These are phyloP conservation scores for Crypturellus undulatus DNA, from an alignment of 2,113 vertebrate species.

Conservation along the genomic window DNA sequence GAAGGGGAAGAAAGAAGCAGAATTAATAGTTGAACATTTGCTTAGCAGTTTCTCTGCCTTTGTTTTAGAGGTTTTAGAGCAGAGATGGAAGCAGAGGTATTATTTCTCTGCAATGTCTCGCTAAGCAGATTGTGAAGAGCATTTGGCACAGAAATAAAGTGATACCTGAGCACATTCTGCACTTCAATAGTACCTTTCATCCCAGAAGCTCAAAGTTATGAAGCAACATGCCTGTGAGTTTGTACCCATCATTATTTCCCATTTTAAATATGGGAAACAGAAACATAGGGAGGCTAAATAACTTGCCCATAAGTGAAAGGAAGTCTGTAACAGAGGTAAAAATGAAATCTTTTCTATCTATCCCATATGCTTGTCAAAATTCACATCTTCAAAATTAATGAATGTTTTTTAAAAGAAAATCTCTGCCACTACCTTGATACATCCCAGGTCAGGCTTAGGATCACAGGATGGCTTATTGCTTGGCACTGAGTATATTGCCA, in stretches of 20 bases:
- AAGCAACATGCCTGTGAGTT: neutral
- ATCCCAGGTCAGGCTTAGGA: neutral
- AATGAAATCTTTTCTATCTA: neutral
- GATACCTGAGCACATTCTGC: neutral
- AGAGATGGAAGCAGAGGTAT: neutral
- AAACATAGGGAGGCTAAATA: slow-evolving; percentile 6
- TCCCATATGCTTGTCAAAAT: neutral
- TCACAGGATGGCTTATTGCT: neutral
- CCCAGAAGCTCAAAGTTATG: slow-evolving; percentile 30
- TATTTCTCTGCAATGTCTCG: neutral
- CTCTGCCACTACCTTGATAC: neutral
- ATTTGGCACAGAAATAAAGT: slow-evolving; percentile 23
- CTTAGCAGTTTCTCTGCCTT: neutral
- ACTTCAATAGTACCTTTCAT: slow-evolving; percentile 53
- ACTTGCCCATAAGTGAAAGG: neutral
- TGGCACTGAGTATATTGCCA: neutral
- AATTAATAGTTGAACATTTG: neutral
- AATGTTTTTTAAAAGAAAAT: neutral
- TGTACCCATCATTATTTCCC: slow-evolving; percentile 9
- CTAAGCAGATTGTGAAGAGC: slow-evolving; percentile 27
- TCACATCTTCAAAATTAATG: neutral
- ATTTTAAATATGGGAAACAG: slow-evolving; percentile 1
- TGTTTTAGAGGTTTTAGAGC: slow-evolving; percentile 11
- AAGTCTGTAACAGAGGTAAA: neutral
- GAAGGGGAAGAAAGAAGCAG: neutral